Conservation (phyloP, 1,140 invertebrate species). For the Magallana angulata region DNA sequence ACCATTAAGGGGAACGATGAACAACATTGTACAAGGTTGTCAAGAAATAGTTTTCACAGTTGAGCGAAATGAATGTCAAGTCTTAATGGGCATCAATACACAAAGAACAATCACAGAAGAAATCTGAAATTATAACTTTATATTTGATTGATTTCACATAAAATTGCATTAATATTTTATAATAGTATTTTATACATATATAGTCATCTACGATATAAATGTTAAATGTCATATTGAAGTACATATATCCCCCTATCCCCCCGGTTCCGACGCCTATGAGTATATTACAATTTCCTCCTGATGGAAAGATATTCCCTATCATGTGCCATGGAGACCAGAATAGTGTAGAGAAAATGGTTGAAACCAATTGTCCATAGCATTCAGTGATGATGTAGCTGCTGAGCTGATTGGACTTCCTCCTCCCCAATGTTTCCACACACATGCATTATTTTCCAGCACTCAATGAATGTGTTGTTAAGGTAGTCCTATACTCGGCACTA, state of each 20-base stretch:
- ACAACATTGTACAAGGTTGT: neutral
- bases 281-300: neutral
- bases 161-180: no score
- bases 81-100: neutral
- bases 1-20: neutral
- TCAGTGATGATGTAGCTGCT: neutral
- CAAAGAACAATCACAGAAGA: neutral
- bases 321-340: conserved; percentile 52
- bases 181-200: no score
- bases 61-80: neutral
- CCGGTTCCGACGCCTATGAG: no score
- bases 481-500: no score
- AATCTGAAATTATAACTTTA: conserved; percentile 15
- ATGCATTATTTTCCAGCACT: conserved; percentile 40
- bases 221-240: no score
- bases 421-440: conserved; percentile 40
- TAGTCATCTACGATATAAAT: no score
- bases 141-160: neutral
- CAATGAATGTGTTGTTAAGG: conserved; percentile 36
- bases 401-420: conserved; percentile 4
- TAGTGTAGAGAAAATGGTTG: conserved; percentile 27
- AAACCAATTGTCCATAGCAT: conserved; percentile 42
- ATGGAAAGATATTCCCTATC: conserved; percentile 40
- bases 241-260: no score
- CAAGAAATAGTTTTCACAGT: neutral